Conservation (phyloP, 2,113 vertebrate genomes). For the Collichthys lucidus region DNA sequence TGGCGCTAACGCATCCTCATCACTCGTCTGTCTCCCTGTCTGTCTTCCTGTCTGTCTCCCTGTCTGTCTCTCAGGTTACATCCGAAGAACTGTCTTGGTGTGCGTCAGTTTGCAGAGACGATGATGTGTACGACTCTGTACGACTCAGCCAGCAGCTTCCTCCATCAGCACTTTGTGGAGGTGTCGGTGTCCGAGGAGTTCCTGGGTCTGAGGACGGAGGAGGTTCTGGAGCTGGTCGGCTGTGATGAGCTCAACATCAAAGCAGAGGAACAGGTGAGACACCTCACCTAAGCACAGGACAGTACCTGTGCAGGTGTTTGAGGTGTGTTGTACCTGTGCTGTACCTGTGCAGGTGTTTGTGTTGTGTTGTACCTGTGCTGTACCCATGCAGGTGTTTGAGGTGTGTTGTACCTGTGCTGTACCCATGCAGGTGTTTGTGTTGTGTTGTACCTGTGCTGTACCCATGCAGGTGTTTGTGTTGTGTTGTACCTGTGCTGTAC, state of each 20-base stretch:
- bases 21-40: too few species aligned
- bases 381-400: conserved; percentile 89
- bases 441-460: conserved; percentile 73
- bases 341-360: conserved; percentile 89
- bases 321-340: background rate
- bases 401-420: conserved; percentile 79
- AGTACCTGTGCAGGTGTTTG: background rate
- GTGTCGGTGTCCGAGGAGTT: conserved; percentile 95
- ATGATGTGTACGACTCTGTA: conserved; percentile 97
- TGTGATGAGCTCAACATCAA: conserved; percentile 95
- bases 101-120: conserved; percentile 95
- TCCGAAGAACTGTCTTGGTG: conserved; percentile 95
- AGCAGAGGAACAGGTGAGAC: conserved; percentile 91
- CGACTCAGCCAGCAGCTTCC: conserved; percentile 92
- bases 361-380: background rate
- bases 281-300: background rate
- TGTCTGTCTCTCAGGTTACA: conserved; percentile 85
- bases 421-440: conserved; percentile 90
- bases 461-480: conserved; percentile 90
- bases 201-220: conserved; percentile 88
- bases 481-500: conserved; percentile 67
- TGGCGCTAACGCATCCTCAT: too few species aligned
- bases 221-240: conserved; percentile 91
- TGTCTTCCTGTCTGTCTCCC: too few species aligned
- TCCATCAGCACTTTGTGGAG: conserved; percentile 96